Percentiles rank a stretch among this genome's conserved stretches.
Conservation (phyloP, 2,888 invertebrate species). For the Pseudanteris insignis region DNA sequence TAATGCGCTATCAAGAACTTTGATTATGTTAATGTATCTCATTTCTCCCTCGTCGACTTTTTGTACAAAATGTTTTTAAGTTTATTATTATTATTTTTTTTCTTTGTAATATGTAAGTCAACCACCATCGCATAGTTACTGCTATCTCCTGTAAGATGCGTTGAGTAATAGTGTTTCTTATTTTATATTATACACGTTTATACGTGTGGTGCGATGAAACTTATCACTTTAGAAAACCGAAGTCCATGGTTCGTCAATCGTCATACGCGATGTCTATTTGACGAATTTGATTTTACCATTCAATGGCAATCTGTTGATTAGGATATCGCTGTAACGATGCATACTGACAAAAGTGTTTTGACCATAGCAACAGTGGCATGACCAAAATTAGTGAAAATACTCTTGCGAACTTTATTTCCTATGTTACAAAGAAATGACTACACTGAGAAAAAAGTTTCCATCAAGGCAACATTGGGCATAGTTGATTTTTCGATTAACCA, state of each 20-base stretch:
- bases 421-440: conserved; percentile 51
- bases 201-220: conserved; percentile 53
- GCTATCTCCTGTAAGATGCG: conserved; percentile 52
- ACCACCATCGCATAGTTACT: conserved; percentile 42
- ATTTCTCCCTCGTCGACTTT: conserved; percentile 59
- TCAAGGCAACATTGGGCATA: too few species aligned
- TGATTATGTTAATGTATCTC: conserved; percentile 54
- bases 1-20: conserved; percentile 56
- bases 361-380: background rate
- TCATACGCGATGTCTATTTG: too few species aligned
- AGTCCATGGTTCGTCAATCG: conserved; percentile 17
- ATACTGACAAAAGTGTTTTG: conserved; percentile 1
- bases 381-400: conserved; percentile 43
- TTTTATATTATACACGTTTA: conserved; percentile 49
- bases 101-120: conserved; percentile 57
- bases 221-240: conserved; percentile 45
- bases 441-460: too few species aligned
- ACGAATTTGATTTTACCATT: too few species aligned
- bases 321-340: background rate
- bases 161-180: conserved; percentile 55
- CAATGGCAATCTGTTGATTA: too few species aligned
- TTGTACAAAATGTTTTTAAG: conserved; percentile 66
- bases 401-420: conserved; percentile 48
- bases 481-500: too few species aligned
- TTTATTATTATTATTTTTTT: conserved; percentile 57